Evolutionary conservation across 2,888 invertebrate species (phyloP).

Genomic region (Drosophila imparisetae): DNA sequence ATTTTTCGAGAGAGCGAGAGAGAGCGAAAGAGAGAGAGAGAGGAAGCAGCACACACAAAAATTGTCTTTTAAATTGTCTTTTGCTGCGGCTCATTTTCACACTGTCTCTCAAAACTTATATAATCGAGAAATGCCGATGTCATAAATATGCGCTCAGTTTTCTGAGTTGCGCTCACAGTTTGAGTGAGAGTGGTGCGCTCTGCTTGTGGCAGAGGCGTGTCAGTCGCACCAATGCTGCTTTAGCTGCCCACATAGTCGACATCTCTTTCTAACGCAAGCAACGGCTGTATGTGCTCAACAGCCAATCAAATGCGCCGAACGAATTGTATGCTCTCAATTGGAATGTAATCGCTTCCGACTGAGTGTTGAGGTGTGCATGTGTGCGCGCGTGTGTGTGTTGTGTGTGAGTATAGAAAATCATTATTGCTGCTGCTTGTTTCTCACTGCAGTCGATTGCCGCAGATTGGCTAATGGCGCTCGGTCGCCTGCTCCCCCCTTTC

Average conservation of each 20-base stretch:
- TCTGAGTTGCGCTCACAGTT: constrained; percentile 56
- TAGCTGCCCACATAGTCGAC: constrained; percentile 20
- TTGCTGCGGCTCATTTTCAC: constrained; percentile 27
- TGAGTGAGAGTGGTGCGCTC: constrained; percentile 42
- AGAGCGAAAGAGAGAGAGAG: constrained; percentile 6
- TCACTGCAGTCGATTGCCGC: constrained; percentile 37
- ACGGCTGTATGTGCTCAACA: neutral
- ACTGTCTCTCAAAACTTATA: constrained; percentile 57
- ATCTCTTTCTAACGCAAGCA: constrained; percentile 41
- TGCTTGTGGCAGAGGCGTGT: constrained; percentile 56
- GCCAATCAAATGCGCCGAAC: constrained; percentile 42
- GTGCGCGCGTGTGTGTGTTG: neutral
- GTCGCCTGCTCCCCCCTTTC: neutral
- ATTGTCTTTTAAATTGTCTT: constrained; percentile 10
- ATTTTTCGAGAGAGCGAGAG: constrained; percentile 19
- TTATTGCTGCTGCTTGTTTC: constrained; percentile 33
- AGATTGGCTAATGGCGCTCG: constrained; percentile 58
- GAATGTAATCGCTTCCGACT: constrained; percentile 38
- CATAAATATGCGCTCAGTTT: constrained; percentile 44
- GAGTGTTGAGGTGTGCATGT: neutral
- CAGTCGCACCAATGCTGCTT: constrained; percentile 34
- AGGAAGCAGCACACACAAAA: constrained; percentile 19
- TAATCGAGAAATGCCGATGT: constrained; percentile 56
- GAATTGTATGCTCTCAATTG: constrained; percentile 36
- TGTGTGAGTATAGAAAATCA: constrained; percentile 26